Conservation (phyloP, 2,797 vertebrate species). For the Kryptopterus vitreolus region DNA sequence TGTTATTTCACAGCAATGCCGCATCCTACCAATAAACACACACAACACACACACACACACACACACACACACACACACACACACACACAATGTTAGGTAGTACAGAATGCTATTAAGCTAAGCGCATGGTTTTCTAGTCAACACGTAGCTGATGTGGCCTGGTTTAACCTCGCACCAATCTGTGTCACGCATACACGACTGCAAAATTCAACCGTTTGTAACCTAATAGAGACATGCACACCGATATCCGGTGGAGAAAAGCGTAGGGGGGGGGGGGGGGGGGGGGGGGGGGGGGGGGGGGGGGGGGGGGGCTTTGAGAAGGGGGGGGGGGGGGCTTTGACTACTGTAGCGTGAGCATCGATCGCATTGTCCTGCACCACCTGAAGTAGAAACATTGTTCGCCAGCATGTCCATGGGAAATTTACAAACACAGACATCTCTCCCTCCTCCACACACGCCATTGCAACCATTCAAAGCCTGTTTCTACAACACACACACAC, state of each 20-base stretch:
- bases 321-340: not conserved
- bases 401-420: not conserved
- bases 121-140: conserved; percentile 16
- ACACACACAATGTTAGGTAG: not conserved
- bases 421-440: no score
- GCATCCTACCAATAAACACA: not conserved
- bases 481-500: not conserved
- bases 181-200: not conserved
- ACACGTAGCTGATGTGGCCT: conserved; percentile 19
- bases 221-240: conserved; percentile 4
- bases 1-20: not conserved
- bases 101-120: not conserved
- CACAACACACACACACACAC: not conserved
- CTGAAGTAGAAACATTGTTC: not conserved
- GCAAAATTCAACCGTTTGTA: conserved; percentile 5
- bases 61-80: not conserved
- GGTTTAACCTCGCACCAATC: conserved; percentile 5
- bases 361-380: not conserved
- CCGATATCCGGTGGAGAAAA: not conserved
- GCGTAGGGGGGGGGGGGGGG: not conserved
- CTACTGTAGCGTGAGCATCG: not conserved
- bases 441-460: not conserved
- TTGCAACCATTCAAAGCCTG: not conserved
- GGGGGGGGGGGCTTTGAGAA: not conserved
- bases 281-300: not conserved